A percentile compares a stretch with the other conserved stretches of the same genome.
phyloP scores from a whole-genome alignment of 1,140 invertebrate species.

The Aphidius ervi region DNA sequence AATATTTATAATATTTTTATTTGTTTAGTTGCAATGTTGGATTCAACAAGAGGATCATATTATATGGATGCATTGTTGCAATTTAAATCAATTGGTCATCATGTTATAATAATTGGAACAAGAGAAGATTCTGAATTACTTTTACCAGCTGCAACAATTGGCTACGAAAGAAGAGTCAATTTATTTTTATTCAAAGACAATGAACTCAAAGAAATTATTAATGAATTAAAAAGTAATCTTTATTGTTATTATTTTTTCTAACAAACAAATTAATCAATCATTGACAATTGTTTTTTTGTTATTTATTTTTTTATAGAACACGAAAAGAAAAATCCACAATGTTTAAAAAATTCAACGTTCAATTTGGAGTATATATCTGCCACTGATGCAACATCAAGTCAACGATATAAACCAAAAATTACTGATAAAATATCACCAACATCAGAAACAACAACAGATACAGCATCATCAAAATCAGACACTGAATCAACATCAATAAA shows the following conservation, averaged over 20 bases:
- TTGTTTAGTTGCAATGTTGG: slow-evolving; percentile 30
- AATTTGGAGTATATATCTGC: too few species aligned
- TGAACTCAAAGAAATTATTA: slow-evolving; percentile 23
- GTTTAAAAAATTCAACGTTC: neutral
- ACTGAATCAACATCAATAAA: too few species aligned
- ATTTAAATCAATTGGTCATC: slow-evolving; percentile 29
- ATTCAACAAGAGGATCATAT: slow-evolving; percentile 19
- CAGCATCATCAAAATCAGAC: too few species aligned
- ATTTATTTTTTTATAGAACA: slow-evolving; percentile 1
- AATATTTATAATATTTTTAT: slow-evolving; percentile 13
- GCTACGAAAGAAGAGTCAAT: slow-evolving; percentile 27
- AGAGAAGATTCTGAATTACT: slow-evolving; percentile 26
- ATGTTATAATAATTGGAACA: slow-evolving; percentile 27
- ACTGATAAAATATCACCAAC: too few species aligned
- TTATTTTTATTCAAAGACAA: slow-evolving; percentile 27
- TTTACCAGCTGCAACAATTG: slow-evolving; percentile 27
- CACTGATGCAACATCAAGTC: too few species aligned
- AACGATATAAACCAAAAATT: too few species aligned
- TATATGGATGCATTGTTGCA: slow-evolving; percentile 22
- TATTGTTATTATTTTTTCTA: too few species aligned
- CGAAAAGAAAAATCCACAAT: slow-evolving; percentile 5
- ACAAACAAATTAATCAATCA: too few species aligned
- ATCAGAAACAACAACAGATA: too few species aligned
- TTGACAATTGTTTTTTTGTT: neutral
- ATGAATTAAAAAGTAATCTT: slow-evolving; percentile 20